Base-by-base conservation (phyloP, 92 coral and sea anemone genomes). In the Paragorgia papillata region DNA sequence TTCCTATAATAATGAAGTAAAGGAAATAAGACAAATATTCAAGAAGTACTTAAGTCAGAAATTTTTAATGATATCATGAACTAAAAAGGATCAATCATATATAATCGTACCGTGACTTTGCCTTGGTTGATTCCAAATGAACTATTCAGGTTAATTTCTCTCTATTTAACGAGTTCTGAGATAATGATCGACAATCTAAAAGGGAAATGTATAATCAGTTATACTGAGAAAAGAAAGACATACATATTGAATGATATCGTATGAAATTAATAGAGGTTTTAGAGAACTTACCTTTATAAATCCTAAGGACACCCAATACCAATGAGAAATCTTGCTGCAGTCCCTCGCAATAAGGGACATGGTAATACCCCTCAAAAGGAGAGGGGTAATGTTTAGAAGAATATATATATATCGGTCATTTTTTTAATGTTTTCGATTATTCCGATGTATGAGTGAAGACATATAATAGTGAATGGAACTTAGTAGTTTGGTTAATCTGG, bases 351-450 rank as follows among this genome's bases (percentile, higher is more conserved):
- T 0, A 58, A 27, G 35, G 32, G 65, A 58, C 13, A 26, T 58
- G 26, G 4, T 26, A 58, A 58, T 27, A 58, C 65, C 65, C 26
- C 65, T 58, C 15, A 27, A 58, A 58, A 58, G 65, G 9, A 7
- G 65, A 27, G 65, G 65, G 65, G 27, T 58, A 58, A 58, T 58
- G 65, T 26, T 37, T 58, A n/a, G 65, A 32, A 26, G 65, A 26
- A 37, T 32, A 58, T 32, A 37, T n/a, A n/a, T 32, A 58, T 58
- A 58, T 32, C 31, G 65, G 26, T 18, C 2, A 58, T 37, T 7
- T 37, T 58, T 32, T 21, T 26, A 58, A 22, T 12, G 61, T 9
- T 55, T 21, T 9, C 61, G 19, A 30, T 55, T 12, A 55, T 19
- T 55, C 31, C 18, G 31, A 58, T 58, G 3, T 37, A 22, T n/a